phyloP scores from a whole-genome alignment of 2,113 vertebrate genomes.

The Callocephalon fimbriatum region DNA sequence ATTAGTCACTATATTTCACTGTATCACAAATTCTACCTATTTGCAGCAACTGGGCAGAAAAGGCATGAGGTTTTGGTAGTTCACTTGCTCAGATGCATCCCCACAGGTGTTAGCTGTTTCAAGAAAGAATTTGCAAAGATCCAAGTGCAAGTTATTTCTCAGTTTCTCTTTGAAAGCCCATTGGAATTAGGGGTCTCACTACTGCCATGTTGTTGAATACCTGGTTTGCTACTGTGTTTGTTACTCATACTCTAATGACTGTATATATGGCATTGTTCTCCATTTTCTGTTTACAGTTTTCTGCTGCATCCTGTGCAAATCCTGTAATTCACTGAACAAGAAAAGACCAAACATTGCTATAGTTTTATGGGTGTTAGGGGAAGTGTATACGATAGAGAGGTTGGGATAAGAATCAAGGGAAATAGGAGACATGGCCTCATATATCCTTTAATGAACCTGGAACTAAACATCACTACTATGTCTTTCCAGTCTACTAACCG shows the following conservation, averaged over 20 bases:
- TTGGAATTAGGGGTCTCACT: not conserved
- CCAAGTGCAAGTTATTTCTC: not conserved
- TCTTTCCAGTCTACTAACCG: conserved; percentile 47
- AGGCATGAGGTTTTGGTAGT: not conserved
- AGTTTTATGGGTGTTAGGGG: conserved; percentile 8
- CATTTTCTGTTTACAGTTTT: conserved; percentile 9
- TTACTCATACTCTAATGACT: not conserved
- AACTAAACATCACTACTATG: conserved; percentile 30
- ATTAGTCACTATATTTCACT: not conserved
- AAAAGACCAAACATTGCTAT: not conserved
- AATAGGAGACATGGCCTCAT: not conserved
- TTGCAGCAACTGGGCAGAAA: not conserved
- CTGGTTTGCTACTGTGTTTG: not conserved
- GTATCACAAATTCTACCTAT: not conserved
- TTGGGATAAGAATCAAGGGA: conserved; percentile 3
- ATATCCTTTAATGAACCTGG: conserved; percentile 21
- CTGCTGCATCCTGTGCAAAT: conserved; percentile 50
- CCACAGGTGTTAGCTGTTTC: not conserved
- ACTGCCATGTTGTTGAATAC: not conserved
- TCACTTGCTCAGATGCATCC: not conserved
- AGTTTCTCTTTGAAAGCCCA: not conserved
- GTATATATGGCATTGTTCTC: conserved; percentile 16
- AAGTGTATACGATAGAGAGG: not conserved
- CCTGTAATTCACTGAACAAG: conserved; percentile 13
- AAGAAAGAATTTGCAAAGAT: not conserved